Evolutionary conservation across 2,113 vertebrate genomes (phyloP), one percentile per base, ranked within the genome.

Genomic region (Lycaon pictus): DNA sequence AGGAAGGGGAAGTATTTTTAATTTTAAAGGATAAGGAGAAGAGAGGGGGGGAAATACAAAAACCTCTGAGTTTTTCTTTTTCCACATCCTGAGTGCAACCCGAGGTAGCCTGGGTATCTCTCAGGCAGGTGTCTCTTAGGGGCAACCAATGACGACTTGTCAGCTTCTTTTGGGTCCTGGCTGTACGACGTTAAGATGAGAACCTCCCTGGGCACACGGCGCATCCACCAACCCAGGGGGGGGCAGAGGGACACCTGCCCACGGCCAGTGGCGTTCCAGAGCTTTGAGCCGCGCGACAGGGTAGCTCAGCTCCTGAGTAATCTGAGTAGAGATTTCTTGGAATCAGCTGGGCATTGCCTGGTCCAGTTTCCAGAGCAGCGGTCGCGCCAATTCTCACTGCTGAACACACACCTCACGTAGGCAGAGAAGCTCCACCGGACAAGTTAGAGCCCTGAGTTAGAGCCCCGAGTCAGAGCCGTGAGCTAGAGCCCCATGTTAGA

Each of bases 111-210:
- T 69, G 3, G 55, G 48, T 22, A 5, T 72, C 83, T 97, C 95
- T 97, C 97, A 97, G 92, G 97, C 82, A 96, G 82, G 93, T 92
- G 89, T 87, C 58, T 97, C 89, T 96, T 93, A 5, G 0, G 0
- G 62, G 85, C 77, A 92, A 96, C 94, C 65, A 98, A 97, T 93
- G 96, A 79, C 7, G 93, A 85, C 93, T 95, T 93, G 95, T 96
- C 2, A 2, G 93, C 63, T 97, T 90, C 69, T 63, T 94, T 90
- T 90, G 92, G 25, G 20, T 82, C 43, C 43, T 43, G 43, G 43
- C 43, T 43, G 43, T 43, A 43, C 43, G 43, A 43, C 43, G 43
- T 7, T 43, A 43, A 43, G 43, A 1, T 43, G 43, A 43, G 43
- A 43, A 43, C 43, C 43, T 43, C 43, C 6, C 43, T 43, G 43